Evolutionary conservation across 2,888 invertebrate species (phyloP).

Genomic region (Dynastes maya): DNA sequence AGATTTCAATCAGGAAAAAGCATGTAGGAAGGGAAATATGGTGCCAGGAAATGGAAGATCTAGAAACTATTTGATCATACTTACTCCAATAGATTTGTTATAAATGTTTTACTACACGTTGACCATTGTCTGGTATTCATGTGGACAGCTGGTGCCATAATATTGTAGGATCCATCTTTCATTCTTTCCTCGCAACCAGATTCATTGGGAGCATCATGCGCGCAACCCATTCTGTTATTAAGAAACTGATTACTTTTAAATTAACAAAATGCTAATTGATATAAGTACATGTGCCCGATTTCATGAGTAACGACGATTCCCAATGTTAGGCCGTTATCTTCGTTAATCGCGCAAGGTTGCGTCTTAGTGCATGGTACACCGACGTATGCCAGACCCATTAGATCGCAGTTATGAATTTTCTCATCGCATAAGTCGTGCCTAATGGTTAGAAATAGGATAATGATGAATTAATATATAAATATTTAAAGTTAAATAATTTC

Average conservation of each 20-base stretch:
- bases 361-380: constrained; percentile 77
- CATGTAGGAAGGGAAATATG: neutral
- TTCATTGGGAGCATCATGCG: constrained; percentile 68
- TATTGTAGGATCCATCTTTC: constrained; percentile 72
- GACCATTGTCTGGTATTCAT: constrained; percentile 75
- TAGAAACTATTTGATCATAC: constrained; percentile 54
- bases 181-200: constrained; percentile 69
- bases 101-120: constrained; percentile 73
- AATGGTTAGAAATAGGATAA: neutral
- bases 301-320: constrained; percentile 80
- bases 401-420: constrained; percentile 71
- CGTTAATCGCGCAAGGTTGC: constrained; percentile 78
- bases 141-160: constrained; percentile 75
- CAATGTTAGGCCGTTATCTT: constrained; percentile 78
- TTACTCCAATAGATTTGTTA: constrained; percentile 76
- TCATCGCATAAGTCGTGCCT: constrained; percentile 74
- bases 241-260: constrained; percentile 46
- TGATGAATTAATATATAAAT: too few relatives aligned
- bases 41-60: neutral
- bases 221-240: constrained; percentile 68
- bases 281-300: constrained; percentile 79
- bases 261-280: neutral
- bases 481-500: too few relatives aligned
- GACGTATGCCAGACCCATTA: constrained; percentile 79
- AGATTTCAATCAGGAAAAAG: neutral